Conservation (phyloP, 2,888 invertebrate species). For the Conomelus anceps region DNA sequence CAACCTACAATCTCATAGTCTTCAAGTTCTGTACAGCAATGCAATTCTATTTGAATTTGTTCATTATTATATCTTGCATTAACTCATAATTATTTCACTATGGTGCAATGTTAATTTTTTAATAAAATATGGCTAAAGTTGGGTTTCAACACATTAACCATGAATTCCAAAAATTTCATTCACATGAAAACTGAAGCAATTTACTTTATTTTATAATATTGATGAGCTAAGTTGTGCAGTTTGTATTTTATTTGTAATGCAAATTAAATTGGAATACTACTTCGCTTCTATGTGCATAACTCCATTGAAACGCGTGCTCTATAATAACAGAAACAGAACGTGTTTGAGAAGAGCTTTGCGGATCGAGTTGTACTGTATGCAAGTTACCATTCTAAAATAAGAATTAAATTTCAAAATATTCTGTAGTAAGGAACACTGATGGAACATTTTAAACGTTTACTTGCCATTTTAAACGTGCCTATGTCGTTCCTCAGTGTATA, state of each 20-base stretch:
- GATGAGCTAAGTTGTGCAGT: no score
- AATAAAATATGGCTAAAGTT: no score
- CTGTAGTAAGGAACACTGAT: no score
- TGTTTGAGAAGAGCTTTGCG: background rate
- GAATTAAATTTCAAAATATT: background rate
- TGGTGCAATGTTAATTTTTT: background rate
- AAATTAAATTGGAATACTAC: no score
- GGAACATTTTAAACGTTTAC: background rate
- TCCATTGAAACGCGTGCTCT: no score
- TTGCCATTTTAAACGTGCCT: background rate
- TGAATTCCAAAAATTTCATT: no score
- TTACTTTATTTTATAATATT: no score
- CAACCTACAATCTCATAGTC: background rate
- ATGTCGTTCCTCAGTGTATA: background rate
- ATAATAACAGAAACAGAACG: background rate
- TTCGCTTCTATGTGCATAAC: no score
- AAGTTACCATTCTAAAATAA: background rate
- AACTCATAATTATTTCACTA: background rate
- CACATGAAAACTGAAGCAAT: no score
- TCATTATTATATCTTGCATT: background rate
- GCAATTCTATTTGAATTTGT: background rate
- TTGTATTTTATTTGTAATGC: no score
- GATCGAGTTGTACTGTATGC: background rate
- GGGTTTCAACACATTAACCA: no score
- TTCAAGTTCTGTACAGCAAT: background rate